Percentiles rank a stretch among this genome's conserved stretches.
phyloP scores from a whole-genome alignment of 2,797 vertebrate species.

The Alcedo atthis region DNA sequence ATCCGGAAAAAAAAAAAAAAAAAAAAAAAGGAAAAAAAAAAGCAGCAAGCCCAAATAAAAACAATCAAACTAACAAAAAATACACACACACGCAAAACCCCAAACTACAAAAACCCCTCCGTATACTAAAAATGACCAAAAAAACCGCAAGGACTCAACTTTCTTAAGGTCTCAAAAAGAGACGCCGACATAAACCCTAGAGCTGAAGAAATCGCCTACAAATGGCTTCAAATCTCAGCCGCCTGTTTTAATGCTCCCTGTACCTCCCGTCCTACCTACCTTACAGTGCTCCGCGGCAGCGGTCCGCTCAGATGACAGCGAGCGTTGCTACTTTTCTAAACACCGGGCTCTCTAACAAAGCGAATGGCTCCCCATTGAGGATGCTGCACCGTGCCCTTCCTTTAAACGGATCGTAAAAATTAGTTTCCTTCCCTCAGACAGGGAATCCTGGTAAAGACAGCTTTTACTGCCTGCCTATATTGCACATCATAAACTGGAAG shows the following conservation, averaged over 20 bases:
- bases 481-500: conserved; percentile 85
- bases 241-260: not conserved
- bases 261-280: conserved; percentile 9
- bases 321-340: conserved; percentile 25
- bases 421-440: conserved; percentile 72
- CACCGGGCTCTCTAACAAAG: conserved; percentile 37
- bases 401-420: conserved; percentile 80
- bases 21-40: accelerated
- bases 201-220: not conserved
- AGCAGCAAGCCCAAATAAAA: no score
- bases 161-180: not conserved
- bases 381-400: conserved; percentile 57
- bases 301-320: not conserved
- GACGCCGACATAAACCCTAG: not conserved
- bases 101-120: no score
- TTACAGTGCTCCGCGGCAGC: not conserved
- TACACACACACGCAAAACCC: no score
- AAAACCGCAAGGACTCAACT: not conserved
- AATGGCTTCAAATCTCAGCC: not conserved
- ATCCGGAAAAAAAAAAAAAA: accelerated
- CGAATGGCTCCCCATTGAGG: conserved; percentile 56
- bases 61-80: accelerated
- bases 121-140: accelerated
- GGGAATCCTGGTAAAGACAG: conserved; percentile 69
- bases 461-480: conserved; percentile 83